A percentile compares a stretch with the other conserved stretches of the same genome.
Evolutionary conservation across 2,888 invertebrate species (phyloP).

Genomic region (Philereme transversata): DNA sequence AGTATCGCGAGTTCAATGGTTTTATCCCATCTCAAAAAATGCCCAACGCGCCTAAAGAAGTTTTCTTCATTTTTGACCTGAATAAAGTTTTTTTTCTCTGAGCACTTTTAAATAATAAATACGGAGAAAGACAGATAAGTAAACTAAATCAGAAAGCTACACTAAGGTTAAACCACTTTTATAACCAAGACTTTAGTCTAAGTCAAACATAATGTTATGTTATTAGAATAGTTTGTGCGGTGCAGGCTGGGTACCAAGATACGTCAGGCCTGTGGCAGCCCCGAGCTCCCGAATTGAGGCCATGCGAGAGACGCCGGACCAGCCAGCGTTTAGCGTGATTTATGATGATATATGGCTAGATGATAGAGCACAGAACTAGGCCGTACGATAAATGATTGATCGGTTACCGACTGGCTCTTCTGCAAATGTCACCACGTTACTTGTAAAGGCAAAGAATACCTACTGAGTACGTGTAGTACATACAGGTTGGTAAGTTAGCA

Average conservation of each 20-base stretch:
- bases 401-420: slow-evolving; percentile 9
- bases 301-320: slow-evolving; percentile 51
- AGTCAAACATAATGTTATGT: slow-evolving; percentile 20
- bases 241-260: slow-evolving; percentile 44
- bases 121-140: too few relatives aligned
- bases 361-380: slow-evolving; percentile 53
- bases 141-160: too few relatives aligned
- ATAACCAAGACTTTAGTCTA: background rate
- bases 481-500: background rate
- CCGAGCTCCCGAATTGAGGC: slow-evolving; percentile 52
- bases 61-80: too few relatives aligned
- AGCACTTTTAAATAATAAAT: too few relatives aligned
- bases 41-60: too few relatives aligned
- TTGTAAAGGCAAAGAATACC: background rate
- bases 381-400: slow-evolving; percentile 50
- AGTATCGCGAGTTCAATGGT: too few relatives aligned
- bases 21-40: too few relatives aligned
- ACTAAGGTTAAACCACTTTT: too few relatives aligned
- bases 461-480: too few relatives aligned
- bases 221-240: slow-evolving; percentile 25
- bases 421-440: background rate
- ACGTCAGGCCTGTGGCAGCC: slow-evolving; percentile 42
- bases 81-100: too few relatives aligned
- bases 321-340: slow-evolving; percentile 63
- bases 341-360: slow-evolving; percentile 69